Percentiles rank a stretch among this genome's conserved stretches.
Conservation (phyloP, 2,888 invertebrate genomes). For the Seladonia tumulorum region DNA sequence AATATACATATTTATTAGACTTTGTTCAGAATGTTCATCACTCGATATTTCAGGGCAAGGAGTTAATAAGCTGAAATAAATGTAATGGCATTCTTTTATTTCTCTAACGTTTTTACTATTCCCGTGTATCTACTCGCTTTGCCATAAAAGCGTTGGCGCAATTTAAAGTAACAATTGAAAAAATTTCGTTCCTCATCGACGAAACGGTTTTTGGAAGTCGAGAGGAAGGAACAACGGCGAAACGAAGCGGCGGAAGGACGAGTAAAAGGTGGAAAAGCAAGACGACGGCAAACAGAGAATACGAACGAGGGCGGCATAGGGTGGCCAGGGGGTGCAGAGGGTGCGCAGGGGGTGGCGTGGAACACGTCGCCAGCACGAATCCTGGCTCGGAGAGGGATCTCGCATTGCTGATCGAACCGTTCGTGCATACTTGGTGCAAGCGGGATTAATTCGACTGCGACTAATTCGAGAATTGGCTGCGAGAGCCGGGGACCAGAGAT, state of each 20-base stretch:
- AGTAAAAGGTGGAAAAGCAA: slow-evolving; percentile 29
- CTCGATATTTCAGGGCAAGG: too few species aligned
- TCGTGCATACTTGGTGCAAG: slow-evolving; percentile 81
- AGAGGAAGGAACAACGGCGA: slow-evolving; percentile 14
- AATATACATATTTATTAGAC: too few species aligned
- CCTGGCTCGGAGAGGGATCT: slow-evolving; percentile 78
- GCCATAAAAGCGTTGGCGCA: too few species aligned
- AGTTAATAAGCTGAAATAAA: too few species aligned
- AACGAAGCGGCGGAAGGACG: not conserved
- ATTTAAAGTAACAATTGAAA: too few species aligned
- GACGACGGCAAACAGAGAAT: slow-evolving; percentile 19
- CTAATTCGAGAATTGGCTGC: slow-evolving; percentile 76
- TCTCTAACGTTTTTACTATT: too few species aligned
- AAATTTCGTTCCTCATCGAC: too few species aligned
- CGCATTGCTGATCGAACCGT: slow-evolving; percentile 82
- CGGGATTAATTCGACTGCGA: slow-evolving; percentile 75
- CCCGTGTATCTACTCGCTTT: too few species aligned
- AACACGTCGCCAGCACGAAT: slow-evolving; percentile 81
- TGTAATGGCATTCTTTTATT: too few species aligned
- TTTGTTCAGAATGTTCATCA: too few species aligned
- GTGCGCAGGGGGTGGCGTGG: not conserved
- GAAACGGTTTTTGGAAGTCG: slow-evolving; percentile 10
- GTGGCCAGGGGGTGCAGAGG: not conserved
- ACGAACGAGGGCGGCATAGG: not conserved
- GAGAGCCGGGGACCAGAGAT: slow-evolving; percentile 42